Percentiles rank a stretch among this genome's conserved stretches.
These are phyloP conservation scores for Myotis daubentonii DNA, from an alignment of 2,797 vertebrate species.

Conservation along the genomic window DNA sequence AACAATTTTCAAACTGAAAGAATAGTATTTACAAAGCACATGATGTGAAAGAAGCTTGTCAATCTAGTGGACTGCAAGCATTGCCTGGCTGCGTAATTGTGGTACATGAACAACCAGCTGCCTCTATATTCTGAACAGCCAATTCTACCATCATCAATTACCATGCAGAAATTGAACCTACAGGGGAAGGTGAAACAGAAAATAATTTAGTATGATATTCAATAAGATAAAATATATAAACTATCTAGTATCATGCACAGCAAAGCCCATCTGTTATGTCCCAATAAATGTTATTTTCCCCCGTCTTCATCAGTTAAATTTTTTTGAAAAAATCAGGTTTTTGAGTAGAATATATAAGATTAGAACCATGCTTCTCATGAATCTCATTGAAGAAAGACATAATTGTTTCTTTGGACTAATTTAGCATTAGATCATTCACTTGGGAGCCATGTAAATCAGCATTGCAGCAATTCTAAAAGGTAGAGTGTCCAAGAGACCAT, in stretches of 20 bases:
- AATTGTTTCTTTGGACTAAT: not conserved
- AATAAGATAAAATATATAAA: not conserved
- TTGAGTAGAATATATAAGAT: not conserved
- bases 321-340: not conserved
- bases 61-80: not conserved
- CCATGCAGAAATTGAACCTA: not conserved
- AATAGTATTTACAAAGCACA: not conserved
- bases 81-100: not conserved
- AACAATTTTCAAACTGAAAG: not conserved
- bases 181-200: fast-evolving
- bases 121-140: not conserved
- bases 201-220: not conserved
- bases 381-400: not conserved
- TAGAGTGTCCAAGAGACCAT: not conserved
- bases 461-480: not conserved
- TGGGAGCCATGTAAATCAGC: not conserved
- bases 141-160: not conserved
- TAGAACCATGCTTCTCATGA: not conserved
- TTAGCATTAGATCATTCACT: not conserved
- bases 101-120: not conserved
- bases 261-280: not conserved
- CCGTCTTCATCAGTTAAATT: not conserved
- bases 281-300: not conserved
- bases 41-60: not conserved
- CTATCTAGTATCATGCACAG: not conserved